phyloP scores from a whole-genome alignment of 1,140 invertebrate genomes.

The Hypsibius dujardini region DNA sequence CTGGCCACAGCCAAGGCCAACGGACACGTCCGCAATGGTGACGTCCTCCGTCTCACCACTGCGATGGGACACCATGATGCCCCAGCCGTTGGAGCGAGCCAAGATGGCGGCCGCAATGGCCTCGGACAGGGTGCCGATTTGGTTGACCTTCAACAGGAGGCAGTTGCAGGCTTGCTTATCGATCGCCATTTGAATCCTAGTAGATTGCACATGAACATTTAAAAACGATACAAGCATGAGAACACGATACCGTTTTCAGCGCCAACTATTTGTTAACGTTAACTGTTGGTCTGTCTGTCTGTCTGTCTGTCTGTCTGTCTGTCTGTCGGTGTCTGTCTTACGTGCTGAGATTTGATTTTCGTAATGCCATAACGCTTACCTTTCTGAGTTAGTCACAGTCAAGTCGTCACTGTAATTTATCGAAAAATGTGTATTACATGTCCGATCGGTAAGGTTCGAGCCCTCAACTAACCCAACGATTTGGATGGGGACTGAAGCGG shows the following conservation, averaged over 20 bases:
- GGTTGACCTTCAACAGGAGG: conserved; percentile 9
- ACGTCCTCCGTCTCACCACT: conserved; percentile 28
- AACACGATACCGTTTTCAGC: no score
- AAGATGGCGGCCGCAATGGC: conserved; percentile 12
- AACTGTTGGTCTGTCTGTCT: no score
- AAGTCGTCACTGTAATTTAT: conserved; percentile 27
- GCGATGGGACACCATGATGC: conserved; percentile 16
- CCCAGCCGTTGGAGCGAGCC: conserved; percentile 10
- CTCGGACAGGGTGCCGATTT: conserved; percentile 11
- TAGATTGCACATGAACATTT: no score
- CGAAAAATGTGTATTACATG: no score
- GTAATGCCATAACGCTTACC: background rate
- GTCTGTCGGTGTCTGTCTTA: no score
- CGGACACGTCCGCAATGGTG: conserved; percentile 26
- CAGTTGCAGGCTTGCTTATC: conserved; percentile 12
- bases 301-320: no score
- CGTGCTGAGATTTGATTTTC: no score
- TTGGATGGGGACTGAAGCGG: conserved; percentile 55
- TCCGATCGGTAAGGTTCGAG: no score
- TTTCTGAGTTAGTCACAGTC: background rate
- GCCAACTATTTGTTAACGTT: no score
- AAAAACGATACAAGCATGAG: no score
- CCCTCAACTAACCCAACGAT: conserved; percentile 35
- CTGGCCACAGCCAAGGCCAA: conserved; percentile 20
- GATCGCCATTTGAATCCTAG: background rate